Evolutionary conservation across 2,113 vertebrate species (phyloP), one percentile per base, ranked within the genome.

Genomic region (Bambusicola thoracicus): DNA sequence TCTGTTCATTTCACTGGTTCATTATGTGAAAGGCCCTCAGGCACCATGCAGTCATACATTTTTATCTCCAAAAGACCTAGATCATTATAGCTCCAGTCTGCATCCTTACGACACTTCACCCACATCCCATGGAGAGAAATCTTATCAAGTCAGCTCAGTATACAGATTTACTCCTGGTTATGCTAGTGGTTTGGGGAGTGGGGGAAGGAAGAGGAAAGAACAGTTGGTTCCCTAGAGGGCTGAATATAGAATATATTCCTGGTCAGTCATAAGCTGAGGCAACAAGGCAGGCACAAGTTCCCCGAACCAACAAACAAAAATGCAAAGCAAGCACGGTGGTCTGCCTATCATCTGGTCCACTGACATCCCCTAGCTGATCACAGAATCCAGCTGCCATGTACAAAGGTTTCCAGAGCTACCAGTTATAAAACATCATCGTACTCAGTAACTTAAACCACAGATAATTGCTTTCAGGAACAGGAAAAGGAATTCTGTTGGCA

Each of bases 401-500:
- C 58, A 72, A 87, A 88, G 36, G 38, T 51, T 85, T 92, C 67
- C 81, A 87, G 51, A 89, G 68, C 78, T 91, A 49, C 66, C 78
- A 67, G 48, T 73, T 85, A 65, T 40, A 76, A 76, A 86, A 65
- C 13, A 72, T 19, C 22, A 83, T 24, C 51, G 32, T 34, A 69
- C 58, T 61, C 61, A 65, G 61, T 53, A 83, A 83, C 48, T n/a
- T 38, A 65, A 72, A 69, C 81, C 79, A 74, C 4, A 69, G 30
- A 72, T 70, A 56, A 6, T 84, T 90, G 41, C 69, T 67, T 24
- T 46, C 44, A 36, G 51, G 41, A 89, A 87, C 25, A 78, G n/a
- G 59, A 87, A 86, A 81, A 92, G 32, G 51, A 85, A 90, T 76
- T 43, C 70, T 83, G 91, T 24, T 88, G 58, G 69, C 66, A 58